A percentile compares a stretch with the other conserved stretches of the same genome.
Evolutionary conservation across 2,113 vertebrate species (phyloP).

Genomic region (Trogon melanurus): DNA sequence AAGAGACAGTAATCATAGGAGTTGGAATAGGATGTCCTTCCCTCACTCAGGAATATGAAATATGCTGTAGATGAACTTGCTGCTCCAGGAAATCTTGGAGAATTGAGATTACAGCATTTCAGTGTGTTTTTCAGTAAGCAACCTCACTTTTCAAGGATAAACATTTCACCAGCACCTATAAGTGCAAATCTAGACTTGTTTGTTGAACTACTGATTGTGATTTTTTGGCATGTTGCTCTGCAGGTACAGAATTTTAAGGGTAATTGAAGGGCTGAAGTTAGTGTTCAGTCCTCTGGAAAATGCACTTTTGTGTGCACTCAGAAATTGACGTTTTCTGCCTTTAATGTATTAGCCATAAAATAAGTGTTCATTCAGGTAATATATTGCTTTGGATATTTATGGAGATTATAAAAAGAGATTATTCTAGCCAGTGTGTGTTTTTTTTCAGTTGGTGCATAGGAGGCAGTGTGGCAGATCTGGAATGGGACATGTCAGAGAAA

Average conservation of each 20-base stretch:
- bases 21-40: background rate
- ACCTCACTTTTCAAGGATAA: background rate
- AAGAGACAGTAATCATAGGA: background rate
- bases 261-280: background rate
- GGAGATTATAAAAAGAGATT: background rate
- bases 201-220: background rate
- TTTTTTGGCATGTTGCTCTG: background rate
- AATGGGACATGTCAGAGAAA: background rate
- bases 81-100: background rate
- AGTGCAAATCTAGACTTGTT: background rate
- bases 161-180: background rate
- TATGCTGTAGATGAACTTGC: background rate
- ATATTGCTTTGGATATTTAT: background rate
- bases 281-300: conserved; percentile 5
- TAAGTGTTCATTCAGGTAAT: background rate
- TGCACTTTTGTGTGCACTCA: background rate
- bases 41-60: background rate
- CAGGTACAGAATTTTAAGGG: background rate
- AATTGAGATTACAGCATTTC: background rate
- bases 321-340: background rate
- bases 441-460: background rate
- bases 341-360: background rate
- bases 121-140: background rate
- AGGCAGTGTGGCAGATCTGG: accelerated
- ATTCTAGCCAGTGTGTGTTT: background rate